These are phyloP conservation scores for Sclerodermus sp. DNA, from an alignment of 2,888 invertebrate genomes.

Conservation along the genomic window DNA sequence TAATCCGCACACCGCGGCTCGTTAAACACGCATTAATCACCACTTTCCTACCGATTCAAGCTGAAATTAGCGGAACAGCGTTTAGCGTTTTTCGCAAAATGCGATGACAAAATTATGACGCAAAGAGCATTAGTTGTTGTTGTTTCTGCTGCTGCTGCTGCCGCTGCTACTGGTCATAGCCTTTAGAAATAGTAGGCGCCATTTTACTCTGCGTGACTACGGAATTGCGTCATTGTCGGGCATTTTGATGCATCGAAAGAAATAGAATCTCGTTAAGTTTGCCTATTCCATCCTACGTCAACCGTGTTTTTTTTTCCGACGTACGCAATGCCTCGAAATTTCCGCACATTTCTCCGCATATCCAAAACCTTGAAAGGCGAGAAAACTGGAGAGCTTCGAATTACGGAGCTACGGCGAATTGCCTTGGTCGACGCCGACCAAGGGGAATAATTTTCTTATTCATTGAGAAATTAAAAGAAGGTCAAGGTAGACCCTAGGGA, in stretches of 20 bases:
- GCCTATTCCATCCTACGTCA: slow-evolving; percentile 24
- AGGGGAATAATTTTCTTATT: no score
- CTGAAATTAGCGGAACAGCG: neutral
- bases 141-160: neutral
- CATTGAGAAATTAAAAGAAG: no score
- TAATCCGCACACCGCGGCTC: neutral
- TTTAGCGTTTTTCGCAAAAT: no score
- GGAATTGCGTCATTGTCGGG: slow-evolving; percentile 33
- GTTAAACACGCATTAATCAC: neutral
- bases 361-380: neutral
- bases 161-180: no score
- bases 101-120: no score
- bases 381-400: neutral
- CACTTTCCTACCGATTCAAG: neutral
- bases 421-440: no score
- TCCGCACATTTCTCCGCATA: neutral
- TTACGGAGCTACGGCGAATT: neutral
- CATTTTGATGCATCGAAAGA: slow-evolving; percentile 47
- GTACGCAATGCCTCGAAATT: neutral
- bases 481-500: no score
- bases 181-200: neutral
- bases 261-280: slow-evolving; percentile 58
- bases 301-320: slow-evolving; percentile 8
- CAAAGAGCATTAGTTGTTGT: neutral
- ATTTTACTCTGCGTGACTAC: slow-evolving; percentile 6